phyloP scores from a whole-genome alignment of 2,888 invertebrate species.

The Campopleginae sp. region DNA sequence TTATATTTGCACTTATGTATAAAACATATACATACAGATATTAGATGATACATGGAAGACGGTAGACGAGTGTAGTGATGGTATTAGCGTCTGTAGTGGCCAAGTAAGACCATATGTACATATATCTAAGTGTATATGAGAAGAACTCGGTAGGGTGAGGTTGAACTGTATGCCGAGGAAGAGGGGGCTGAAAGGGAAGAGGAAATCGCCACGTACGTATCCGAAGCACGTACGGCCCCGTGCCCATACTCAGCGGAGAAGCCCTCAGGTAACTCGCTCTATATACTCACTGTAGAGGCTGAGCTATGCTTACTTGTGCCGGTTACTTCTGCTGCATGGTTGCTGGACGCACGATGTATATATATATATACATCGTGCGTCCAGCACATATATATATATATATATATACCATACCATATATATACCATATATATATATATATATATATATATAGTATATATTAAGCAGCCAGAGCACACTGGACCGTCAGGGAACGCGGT shows the following conservation, averaged over 20 bases:
- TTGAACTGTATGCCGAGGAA: constrained; percentile 50
- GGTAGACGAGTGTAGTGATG: constrained; percentile 25
- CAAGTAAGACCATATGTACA: constrained; percentile 42
- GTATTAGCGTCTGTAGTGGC: constrained; percentile 55
- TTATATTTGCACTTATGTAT: constrained; percentile 40
- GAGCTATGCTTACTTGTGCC: constrained; percentile 55
- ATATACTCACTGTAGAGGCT: constrained; percentile 66
- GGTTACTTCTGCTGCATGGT: constrained; percentile 56
- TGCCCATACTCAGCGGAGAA: constrained; percentile 81
- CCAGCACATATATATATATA: too few relatives aligned
- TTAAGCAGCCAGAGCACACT: constrained; percentile 60
- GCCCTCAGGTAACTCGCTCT: constrained; percentile 71
- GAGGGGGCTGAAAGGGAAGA: constrained; percentile 68
- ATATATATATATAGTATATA: constrained; percentile 21
- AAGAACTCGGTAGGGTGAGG: constrained; percentile 39
- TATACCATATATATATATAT: too few relatives aligned
- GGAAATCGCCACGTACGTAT: constrained; percentile 80
- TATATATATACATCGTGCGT: background rate
- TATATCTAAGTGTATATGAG: background rate
- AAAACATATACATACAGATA: constrained; percentile 77
- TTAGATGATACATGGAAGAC: constrained; percentile 29
- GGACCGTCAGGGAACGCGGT: constrained; percentile 53
- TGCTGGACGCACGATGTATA: constrained; percentile 59
- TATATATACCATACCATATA: too few relatives aligned
- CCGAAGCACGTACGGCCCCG: constrained; percentile 83